Base-by-base conservation (phyloP, 2,113 vertebrate species). In the Zeus faber region DNA sequence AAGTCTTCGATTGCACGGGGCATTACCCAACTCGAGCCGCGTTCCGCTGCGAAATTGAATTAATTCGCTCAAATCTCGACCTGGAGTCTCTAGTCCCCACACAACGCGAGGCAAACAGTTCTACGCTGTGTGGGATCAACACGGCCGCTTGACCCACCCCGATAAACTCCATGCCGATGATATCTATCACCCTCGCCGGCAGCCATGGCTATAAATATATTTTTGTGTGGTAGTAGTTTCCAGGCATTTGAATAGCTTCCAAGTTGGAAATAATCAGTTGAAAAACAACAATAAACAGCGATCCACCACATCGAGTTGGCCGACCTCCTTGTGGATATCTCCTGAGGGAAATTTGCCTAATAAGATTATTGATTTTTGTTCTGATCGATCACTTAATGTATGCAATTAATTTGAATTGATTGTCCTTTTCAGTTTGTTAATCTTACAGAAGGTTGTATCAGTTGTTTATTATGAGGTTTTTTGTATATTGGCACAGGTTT, bases 1-100 rank as follows among this genome's bases (percentile, higher is more conserved):
- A 74, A 77, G 78, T 80, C 74, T 83, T 78, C 61, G 72, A 70
- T 84, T 81, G 58, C 82, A 73, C 11, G 37, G 64, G 27, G 58
- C 76, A 62, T 62, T 52, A 70, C 74, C 65, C 41, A 71, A 72
- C 65, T 61, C 58, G 26, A 49, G 63, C 62, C 53, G 45, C 9
- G 58, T 65, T 45, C 26, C 22, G 16, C 13, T 54, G 9, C 2
- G 11, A 14, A 37, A 14, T 37, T 37, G 4, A 37, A 37, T 4
- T 37, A 37, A 37, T 37, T 14, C 13, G n/a, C n/a, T n/a, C n/a
- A n/a, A 3, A n/a, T 37, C 33, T 37, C 33, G 13, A n/a, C 31
- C 9, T 9, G 31, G 31, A 33, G 13, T 10, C 13, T 9, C 10
- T 10, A 10, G 13, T 37, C 33, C 33, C 33, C 33, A 7, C 33